These are phyloP conservation scores for Amia ocellicauda DNA, from an alignment of 2,113 vertebrate species.

Conservation along the genomic window DNA sequence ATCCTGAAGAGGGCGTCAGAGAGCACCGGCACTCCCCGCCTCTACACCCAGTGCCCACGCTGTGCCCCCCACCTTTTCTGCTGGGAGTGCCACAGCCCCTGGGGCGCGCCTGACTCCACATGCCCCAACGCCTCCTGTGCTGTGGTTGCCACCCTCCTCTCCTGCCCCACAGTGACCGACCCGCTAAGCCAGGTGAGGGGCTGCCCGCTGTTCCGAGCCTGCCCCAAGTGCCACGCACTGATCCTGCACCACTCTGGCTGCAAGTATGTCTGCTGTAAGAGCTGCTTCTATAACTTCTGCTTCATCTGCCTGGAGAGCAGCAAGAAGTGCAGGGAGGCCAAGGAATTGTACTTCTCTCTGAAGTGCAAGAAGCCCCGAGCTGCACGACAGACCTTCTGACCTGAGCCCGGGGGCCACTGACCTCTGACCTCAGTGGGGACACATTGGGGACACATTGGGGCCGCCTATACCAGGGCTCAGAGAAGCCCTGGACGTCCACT, in stretches of 20 bases:
- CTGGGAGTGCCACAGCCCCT: conserved; percentile 11
- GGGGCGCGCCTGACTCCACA: neutral
- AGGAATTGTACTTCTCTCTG: conserved; percentile 1
- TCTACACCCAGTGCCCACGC: too few relatives aligned
- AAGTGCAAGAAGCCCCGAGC: conserved; percentile 22
- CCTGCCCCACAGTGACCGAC: conserved; percentile 27
- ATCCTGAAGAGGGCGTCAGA: too few relatives aligned
- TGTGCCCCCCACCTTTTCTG: neutral
- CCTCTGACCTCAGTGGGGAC: too few relatives aligned
- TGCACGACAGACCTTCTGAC: conserved; percentile 32
- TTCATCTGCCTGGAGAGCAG: conserved; percentile 29
- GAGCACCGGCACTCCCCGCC: too few relatives aligned
- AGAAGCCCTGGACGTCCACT: too few relatives aligned
- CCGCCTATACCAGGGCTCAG: too few relatives aligned
- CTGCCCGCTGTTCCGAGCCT: conserved; percentile 35
- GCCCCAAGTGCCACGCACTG: conserved; percentile 33
- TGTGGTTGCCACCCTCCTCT: conserved; percentile 21
- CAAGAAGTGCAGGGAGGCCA: conserved; percentile 2
- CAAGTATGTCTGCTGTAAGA: conserved; percentile 15
- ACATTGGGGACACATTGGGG: too few relatives aligned
- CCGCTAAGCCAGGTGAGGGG: conserved; percentile 16
- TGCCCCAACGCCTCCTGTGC: neutral
- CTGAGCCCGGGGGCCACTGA: too few relatives aligned
- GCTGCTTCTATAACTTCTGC: conserved; percentile 17
- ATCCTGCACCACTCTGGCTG: conserved; percentile 31